These are phyloP conservation scores for Acrobasis suavella DNA, from an alignment of 2,888 invertebrate genomes.

Conservation along the genomic window DNA sequence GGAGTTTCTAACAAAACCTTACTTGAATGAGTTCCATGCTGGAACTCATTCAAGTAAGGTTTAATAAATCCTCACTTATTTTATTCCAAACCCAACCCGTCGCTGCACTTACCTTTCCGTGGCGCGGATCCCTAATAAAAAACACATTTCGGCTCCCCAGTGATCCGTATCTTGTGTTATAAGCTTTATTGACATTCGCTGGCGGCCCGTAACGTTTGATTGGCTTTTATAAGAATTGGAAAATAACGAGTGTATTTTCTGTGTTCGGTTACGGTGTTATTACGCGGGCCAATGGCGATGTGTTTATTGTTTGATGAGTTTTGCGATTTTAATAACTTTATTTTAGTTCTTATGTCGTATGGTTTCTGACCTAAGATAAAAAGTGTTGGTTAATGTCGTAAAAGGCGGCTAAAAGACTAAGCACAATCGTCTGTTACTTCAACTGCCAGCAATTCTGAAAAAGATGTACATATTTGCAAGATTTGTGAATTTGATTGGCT, in stretches of 20 bases:
- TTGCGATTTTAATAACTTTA: not conserved
- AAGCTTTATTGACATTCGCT: slow-evolving; percentile 62
- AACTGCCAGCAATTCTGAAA: too few relatives aligned
- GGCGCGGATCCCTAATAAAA: slow-evolving; percentile 48
- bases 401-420: too few relatives aligned
- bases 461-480: too few relatives aligned
- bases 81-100: slow-evolving; percentile 8
- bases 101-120: slow-evolving; percentile 34
- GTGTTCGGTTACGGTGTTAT: slow-evolving; percentile 20
- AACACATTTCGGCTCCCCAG: slow-evolving; percentile 52
- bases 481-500: slow-evolving; percentile 30
- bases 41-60: too few relatives aligned
- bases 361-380: too few relatives aligned
- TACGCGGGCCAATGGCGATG: not conserved
- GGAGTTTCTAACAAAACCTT: too few relatives aligned
- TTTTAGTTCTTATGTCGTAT: too few relatives aligned
- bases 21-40: too few relatives aligned
- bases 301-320: not conserved
- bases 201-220: slow-evolving; percentile 56
- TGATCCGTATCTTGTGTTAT: slow-evolving; percentile 51
- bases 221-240: slow-evolving; percentile 69
- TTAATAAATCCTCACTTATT: not conserved
- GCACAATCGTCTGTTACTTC: too few relatives aligned
- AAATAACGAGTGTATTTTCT: slow-evolving; percentile 47
- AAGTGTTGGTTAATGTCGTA: too few relatives aligned